Conservation (phyloP, 1,140 invertebrate species). For the Lycorma delicatula region DNA sequence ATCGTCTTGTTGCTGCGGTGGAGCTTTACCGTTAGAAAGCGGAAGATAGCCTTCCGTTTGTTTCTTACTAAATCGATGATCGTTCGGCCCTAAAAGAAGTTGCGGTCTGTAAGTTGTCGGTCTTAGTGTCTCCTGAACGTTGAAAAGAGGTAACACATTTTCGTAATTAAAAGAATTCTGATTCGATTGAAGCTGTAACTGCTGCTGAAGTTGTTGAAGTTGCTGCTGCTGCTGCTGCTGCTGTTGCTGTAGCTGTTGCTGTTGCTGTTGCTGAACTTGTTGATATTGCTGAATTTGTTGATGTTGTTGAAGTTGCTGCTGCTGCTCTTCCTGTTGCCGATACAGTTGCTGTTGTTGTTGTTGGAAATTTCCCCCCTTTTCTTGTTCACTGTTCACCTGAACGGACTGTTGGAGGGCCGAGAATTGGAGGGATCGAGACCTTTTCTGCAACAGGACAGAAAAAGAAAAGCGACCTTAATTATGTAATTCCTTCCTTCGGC, state of each 20-base stretch:
- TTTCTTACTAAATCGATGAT: slow-evolving; percentile 15
- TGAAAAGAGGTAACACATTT: slow-evolving; percentile 19
- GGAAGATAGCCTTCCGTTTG: slow-evolving; percentile 14
- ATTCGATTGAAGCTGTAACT: slow-evolving; percentile 20
- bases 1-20: background rate
- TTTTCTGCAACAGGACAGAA: slow-evolving; percentile 31
- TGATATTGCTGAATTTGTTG: no score
- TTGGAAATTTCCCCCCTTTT: slow-evolving; percentile 2
- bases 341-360: slow-evolving; percentile 17
- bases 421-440: slow-evolving; percentile 24
- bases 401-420: slow-evolving; percentile 16
- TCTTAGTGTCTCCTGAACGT: slow-evolving; percentile 18
- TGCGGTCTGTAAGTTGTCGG: slow-evolving; percentile 27
- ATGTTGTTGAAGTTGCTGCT: no score
- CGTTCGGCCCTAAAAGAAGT: slow-evolving; percentile 6
- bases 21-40: background rate
- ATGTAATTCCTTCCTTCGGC: no score
- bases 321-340: no score
- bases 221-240: slow-evolving; percentile 21
- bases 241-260: slow-evolving; percentile 16
- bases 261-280: no score
- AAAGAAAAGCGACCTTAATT: slow-evolving; percentile 20
- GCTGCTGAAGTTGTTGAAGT: slow-evolving; percentile 15
- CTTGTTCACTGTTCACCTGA: no score
- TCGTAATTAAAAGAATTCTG: slow-evolving; percentile 5